Conservation (phyloP, 2,888 invertebrate genomes). For the Tortrix viridana region DNA sequence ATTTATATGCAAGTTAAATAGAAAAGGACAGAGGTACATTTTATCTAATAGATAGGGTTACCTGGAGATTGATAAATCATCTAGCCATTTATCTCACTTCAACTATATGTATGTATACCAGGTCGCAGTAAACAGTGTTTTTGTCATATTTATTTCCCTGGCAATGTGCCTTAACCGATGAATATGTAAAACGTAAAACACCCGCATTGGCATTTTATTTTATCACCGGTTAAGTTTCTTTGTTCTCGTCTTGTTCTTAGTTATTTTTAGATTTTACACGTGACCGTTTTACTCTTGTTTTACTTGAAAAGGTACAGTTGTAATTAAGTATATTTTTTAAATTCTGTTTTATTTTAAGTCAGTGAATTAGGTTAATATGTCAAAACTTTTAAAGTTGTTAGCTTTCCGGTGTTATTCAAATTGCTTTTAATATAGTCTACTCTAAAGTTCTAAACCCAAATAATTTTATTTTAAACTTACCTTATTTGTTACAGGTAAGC, state of each 20-base stretch:
- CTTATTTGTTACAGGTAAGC: slow-evolving; percentile 31
- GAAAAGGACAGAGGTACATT: too few relatives aligned
- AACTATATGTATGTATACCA: background rate
- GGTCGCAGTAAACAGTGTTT: slow-evolving; percentile 1
- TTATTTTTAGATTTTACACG: slow-evolving; percentile 43
- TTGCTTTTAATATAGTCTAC: too few relatives aligned
- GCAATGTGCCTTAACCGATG: slow-evolving; percentile 30
- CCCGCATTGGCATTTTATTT: slow-evolving; percentile 41
- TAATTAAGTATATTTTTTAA: slow-evolving; percentile 14
- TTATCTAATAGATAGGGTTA: too few relatives aligned
- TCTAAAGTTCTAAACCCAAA: too few relatives aligned
- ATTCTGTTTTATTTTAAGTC: background rate
- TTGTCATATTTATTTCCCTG: slow-evolving; percentile 25
- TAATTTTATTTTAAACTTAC: background rate
- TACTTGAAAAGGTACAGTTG: slow-evolving; percentile 6
- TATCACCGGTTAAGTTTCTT: slow-evolving; percentile 30
- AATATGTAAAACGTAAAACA: slow-evolving; percentile 43
- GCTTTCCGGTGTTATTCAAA: too few relatives aligned
- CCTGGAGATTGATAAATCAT: too few relatives aligned
- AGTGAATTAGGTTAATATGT: background rate
- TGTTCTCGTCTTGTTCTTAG: slow-evolving; percentile 29
- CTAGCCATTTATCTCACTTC: too few relatives aligned
- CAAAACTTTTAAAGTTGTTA: too few relatives aligned
- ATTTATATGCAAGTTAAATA: too few relatives aligned
- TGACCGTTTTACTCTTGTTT: slow-evolving; percentile 43